Conservation (phyloP, 2,113 vertebrate genomes). For the Zosterops japonicus region DNA sequence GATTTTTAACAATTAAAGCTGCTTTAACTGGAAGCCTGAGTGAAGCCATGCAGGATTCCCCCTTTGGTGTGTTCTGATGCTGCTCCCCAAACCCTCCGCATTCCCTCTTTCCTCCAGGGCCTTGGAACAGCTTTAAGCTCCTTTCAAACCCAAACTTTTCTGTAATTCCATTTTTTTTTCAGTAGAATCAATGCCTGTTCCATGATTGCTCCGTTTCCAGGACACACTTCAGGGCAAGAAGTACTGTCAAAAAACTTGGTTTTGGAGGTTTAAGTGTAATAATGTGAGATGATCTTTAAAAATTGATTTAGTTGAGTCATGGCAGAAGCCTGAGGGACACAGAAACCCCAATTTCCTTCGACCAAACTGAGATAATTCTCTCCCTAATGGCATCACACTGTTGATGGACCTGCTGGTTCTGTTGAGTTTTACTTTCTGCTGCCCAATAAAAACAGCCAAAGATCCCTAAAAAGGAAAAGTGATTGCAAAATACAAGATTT, state of each 20-base stretch:
- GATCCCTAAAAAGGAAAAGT: neutral
- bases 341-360: neutral
- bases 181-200: neutral
- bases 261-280: neutral
- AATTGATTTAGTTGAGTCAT: fast-evolving
- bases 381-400: fast-evolving
- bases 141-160: neutral
- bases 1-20: too few species aligned
- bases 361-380: neutral
- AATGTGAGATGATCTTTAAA: neutral
- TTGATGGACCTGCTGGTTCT: neutral
- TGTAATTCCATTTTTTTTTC: too few species aligned
- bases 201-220: fast-evolving
- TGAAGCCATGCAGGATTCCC: neutral
- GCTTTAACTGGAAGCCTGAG: neutral
- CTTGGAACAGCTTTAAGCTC: neutral
- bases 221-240: neutral
- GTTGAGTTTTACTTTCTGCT: neutral
- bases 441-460: neutral
- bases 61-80: fast-evolving
- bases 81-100: neutral
- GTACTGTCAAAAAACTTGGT: neutral
- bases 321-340: neutral
- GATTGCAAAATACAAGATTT: fast-evolving
- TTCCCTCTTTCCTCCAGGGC: neutral